phyloP scores from a whole-genome alignment of 2,888 invertebrate species.

The Notodonta dromedarius region DNA sequence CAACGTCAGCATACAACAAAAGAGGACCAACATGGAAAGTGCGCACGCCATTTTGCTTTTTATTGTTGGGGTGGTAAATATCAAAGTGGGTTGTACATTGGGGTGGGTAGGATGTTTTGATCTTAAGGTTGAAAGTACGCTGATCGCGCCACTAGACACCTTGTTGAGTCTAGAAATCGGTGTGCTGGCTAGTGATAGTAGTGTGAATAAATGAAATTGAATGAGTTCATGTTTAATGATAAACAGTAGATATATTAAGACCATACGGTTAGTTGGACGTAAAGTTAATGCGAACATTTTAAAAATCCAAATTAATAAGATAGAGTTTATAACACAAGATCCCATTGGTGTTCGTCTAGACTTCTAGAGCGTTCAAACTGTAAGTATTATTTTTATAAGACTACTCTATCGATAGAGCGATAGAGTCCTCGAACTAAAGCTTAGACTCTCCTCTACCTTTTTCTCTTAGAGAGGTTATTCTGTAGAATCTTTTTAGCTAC shows the following conservation, averaged over 20 bases:
- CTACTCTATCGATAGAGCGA: too few species aligned
- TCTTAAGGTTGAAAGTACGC: slow-evolving; percentile 34
- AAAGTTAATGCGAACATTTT: too few species aligned
- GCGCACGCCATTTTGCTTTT: slow-evolving; percentile 16
- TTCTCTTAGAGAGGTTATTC: too few species aligned
- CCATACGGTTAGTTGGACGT: too few species aligned
- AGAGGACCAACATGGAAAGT: slow-evolving; percentile 13
- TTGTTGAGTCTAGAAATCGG: slow-evolving; percentile 74
- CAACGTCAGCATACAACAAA: slow-evolving; percentile 34
- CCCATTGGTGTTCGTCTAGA: too few species aligned
- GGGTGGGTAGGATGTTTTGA: slow-evolving; percentile 35
- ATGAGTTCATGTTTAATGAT: background rate
- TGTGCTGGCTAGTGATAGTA: slow-evolving; percentile 54
- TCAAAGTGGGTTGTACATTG: background rate
- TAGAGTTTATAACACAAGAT: too few species aligned
- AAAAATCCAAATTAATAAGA: too few species aligned
- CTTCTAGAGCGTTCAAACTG: too few species aligned
- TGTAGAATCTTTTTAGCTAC: too few species aligned
- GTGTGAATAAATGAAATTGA: slow-evolving; percentile 39
- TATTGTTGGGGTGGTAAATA: background rate
- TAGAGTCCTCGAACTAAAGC: too few species aligned
- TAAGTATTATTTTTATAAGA: too few species aligned
- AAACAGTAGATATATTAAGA: background rate
- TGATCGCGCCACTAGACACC: slow-evolving; percentile 67
- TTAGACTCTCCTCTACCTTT: too few species aligned